Percentiles rank a stretch among this genome's conserved stretches.
These are phyloP conservation scores for Drosophila prosaltans DNA, from an alignment of 1,140 invertebrate genomes.

Conservation along the genomic window DNA sequence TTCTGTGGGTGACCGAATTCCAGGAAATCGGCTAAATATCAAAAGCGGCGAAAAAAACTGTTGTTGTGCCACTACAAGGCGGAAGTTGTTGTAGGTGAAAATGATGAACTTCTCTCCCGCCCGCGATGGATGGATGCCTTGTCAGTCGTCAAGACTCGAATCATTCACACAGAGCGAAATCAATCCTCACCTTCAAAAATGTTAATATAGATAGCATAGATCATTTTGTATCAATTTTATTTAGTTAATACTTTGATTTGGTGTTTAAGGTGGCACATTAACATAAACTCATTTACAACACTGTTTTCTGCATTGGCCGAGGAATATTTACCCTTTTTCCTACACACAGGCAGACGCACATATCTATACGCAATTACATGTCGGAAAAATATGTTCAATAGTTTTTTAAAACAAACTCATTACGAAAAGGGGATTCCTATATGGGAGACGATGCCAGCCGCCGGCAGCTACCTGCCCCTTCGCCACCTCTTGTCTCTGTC, in stretches of 20 bases:
- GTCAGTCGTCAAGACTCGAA: conserved; percentile 55
- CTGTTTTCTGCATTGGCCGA: too few species aligned
- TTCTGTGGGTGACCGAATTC: conserved; percentile 62
- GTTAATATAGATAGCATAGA: not conserved
- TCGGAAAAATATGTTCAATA: conserved; percentile 2
- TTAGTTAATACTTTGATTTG: too few species aligned
- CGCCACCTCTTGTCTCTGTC: not conserved
- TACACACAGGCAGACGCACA: too few species aligned
- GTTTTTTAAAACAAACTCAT: conserved; percentile 2
- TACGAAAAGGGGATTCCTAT: not conserved
- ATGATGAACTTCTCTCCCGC: conserved; percentile 9
- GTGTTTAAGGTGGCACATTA: too few species aligned
- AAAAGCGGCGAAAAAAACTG: conserved; percentile 61
- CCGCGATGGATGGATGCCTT: conserved; percentile 7
- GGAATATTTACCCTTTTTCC: not conserved
- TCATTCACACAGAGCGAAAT: conserved; percentile 44
- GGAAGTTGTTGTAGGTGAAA: conserved; percentile 56
- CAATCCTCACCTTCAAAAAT: conserved; percentile 42
- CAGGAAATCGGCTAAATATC: conserved; percentile 68
- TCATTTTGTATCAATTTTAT: too few species aligned
- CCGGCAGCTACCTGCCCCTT: not conserved
- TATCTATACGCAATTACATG: not conserved
- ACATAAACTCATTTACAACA: too few species aligned
- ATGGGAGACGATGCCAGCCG: too few species aligned
- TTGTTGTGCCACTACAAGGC: conserved; percentile 33